phyloP scores from a whole-genome alignment of 1,140 invertebrate genomes.

The Drosophila bocqueti region DNA sequence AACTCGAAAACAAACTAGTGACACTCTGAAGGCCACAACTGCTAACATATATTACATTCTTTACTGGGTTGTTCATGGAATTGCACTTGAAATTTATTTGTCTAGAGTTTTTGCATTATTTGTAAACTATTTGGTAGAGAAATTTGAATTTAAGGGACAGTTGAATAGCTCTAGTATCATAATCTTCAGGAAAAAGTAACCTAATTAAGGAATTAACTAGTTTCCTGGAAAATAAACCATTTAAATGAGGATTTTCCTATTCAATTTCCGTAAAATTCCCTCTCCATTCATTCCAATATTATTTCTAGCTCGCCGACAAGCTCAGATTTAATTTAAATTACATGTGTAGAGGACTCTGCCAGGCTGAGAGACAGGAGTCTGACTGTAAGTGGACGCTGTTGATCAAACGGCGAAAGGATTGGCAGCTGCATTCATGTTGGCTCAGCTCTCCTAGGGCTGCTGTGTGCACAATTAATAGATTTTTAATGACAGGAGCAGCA shows the following conservation, averaged over 20 bases:
- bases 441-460: constrained; percentile 46
- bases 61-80: neutral
- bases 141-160: neutral
- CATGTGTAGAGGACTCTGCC: neutral
- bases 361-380: neutral
- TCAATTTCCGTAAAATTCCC: no score
- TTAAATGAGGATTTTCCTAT: neutral
- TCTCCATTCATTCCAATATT: neutral
- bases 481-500: constrained; percentile 73
- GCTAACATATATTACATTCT: neutral
- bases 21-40: neutral
- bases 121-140: neutral
- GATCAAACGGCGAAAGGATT: constrained; percentile 30
- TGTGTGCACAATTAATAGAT: constrained; percentile 82
- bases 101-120: neutral
- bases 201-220: neutral
- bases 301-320: neutral
- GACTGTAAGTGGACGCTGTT: constrained; percentile 18
- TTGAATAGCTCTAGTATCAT: neutral
- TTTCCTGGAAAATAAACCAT: neutral
- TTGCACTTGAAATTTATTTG: neutral
- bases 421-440: constrained; percentile 52
- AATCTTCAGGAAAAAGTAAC: neutral
- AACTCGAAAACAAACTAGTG: neutral
- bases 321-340: constrained; percentile 7